Conservation (phyloP, 2,888 invertebrate genomes). For the Ametastegia equiseti region DNA sequence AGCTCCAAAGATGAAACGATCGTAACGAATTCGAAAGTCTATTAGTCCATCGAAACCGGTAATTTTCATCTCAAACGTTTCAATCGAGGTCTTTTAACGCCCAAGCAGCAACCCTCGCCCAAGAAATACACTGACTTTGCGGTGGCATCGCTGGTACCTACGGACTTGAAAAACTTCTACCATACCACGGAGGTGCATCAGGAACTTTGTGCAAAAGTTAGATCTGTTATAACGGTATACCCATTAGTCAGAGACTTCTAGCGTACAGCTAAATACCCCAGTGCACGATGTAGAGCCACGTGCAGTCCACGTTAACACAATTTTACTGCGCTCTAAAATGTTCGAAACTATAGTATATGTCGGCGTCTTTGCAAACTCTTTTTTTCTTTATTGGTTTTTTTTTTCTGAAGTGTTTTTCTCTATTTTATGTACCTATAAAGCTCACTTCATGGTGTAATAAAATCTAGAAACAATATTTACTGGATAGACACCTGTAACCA, state of each 20-base stretch:
- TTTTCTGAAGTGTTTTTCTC: neutral
- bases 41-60: constrained; percentile 20
- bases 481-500: neutral
- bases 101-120: neutral
- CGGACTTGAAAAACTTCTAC: neutral
- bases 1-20: constrained; percentile 31
- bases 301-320: constrained; percentile 31
- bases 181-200: neutral
- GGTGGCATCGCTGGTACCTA: neutral
- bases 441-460: neutral
- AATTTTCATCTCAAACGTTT: constrained; percentile 45
- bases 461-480: neutral
- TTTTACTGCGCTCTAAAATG: constrained; percentile 24
- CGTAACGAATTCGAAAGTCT: constrained; percentile 23
- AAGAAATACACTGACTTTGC: constrained; percentile 9
- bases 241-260: neutral
- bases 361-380: neutral
- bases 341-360: neutral
- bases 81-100: neutral
- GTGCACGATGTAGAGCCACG: neutral
- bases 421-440: constrained; percentile 9
- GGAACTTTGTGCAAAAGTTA: neutral
- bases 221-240: constrained; percentile 21
- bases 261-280: neutral
- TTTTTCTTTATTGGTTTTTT: neutral